phyloP scores from a whole-genome alignment of 2,113 vertebrate genomes.

The Prochilodus magdalenae region DNA sequence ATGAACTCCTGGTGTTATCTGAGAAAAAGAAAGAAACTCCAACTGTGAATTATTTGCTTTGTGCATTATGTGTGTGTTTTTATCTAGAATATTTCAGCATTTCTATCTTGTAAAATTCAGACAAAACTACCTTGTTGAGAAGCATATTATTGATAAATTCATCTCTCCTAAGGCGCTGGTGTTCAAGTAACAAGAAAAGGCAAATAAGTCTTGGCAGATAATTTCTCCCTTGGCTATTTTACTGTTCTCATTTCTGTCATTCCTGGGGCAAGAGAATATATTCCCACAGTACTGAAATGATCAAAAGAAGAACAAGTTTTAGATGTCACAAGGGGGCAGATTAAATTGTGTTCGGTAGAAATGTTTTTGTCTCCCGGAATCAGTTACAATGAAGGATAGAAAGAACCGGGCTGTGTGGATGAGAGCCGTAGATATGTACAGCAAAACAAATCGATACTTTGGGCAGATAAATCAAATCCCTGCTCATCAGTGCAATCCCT shows the following conservation, averaged over 20 bases:
- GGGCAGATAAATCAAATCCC: conserved; percentile 76
- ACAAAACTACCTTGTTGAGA: neutral
- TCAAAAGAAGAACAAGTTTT: conserved; percentile 65
- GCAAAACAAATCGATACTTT: conserved; percentile 77
- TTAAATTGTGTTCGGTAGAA: conserved; percentile 65
- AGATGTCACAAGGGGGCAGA: conserved; percentile 59
- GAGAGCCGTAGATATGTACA: conserved; percentile 58
- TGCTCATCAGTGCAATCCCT: conserved; percentile 70
- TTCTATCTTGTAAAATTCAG: neutral
- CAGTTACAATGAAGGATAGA: conserved; percentile 66
- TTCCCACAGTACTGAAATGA: conserved; percentile 49
- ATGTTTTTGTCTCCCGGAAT: conserved; percentile 58
- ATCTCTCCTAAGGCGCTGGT: conserved; percentile 10
- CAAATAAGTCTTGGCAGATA: conserved; percentile 10
- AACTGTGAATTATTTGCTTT: neutral
- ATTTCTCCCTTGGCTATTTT: conserved; percentile 5
- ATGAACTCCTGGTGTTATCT: neutral
- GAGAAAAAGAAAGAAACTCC: neutral
- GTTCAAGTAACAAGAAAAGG: conserved; percentile 10
- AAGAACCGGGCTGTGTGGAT: conserved; percentile 56
- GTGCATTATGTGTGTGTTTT: neutral
- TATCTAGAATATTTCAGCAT: neutral
- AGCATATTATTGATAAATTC: conserved; percentile 5
- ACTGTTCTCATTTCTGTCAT: conserved; percentile 29
- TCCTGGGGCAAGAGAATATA: conserved; percentile 42